Evolutionary conservation across 2,113 vertebrate species (phyloP), one percentile per base, ranked within the genome.

Genomic region (Oreochromis niloticus): DNA sequence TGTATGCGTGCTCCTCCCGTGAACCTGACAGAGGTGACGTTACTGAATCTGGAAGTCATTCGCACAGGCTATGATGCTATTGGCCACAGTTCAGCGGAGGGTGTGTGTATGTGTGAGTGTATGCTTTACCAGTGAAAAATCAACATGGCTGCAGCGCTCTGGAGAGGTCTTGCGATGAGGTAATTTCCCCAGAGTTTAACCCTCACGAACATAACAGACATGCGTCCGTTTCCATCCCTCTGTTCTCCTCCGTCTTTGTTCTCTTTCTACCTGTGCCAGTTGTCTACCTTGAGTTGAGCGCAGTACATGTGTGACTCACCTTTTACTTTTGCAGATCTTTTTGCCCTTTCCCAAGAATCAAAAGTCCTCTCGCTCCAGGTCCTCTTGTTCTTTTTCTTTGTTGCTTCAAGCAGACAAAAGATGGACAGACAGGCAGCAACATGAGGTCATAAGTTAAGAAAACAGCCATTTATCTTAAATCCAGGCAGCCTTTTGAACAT

Each of bases 21-120:
- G 94, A 96, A 95, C 94, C 92, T 94, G 90, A 94, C 89, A 88
- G 73, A 94, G 93, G 86, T 93, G 93, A 94, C 88, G 87, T 95
- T 93, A 95, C 81, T 88, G 89, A 85, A 95, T 95, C 96, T 97
- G 97, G 97, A 98, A 98, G 95, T 98, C 97, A 98, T 97, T 98
- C 97, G 95, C 97, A 79, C 92, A 89, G 97, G 91, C 95, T 96
- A 93, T 94, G 97, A 97, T 97, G 96, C 95, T 93, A 93, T 97
- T 97, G 97, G 96, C 97, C 95, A 96, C 88, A 93, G 96, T 97
- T 97, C 97, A 97, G 96, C 93, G 91, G 91, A 92, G 93, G 95
- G 87, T 87, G 86, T 82, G 79, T 82, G 81, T 22, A 34, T 48
- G 63, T 56, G 84, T 68, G 81, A 84, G 84, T 81, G 82, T 78